Percentiles rank a stretch among this genome's conserved stretches.
Conservation (phyloP, 1,140 invertebrate genomes). For the Aporrectodea caliginosa region DNA sequence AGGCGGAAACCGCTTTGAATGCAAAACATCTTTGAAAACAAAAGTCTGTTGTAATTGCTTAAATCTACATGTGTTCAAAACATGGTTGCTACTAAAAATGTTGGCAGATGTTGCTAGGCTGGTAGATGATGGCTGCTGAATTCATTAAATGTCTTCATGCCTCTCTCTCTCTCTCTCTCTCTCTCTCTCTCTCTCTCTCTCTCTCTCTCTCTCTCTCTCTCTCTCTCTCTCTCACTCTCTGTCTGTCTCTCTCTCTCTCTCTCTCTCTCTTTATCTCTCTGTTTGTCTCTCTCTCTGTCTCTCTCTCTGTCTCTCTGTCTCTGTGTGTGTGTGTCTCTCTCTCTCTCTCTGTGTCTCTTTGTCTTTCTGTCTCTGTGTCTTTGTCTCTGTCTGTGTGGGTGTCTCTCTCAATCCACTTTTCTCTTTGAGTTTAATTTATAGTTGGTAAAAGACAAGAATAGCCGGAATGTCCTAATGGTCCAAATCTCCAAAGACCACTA, state of each 20-base stretch:
- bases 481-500: no score
- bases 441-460: no score
- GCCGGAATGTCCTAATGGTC: no score
- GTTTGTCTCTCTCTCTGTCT: background rate
- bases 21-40: no score
- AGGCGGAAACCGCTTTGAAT: no score
- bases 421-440: no score
- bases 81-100: no score
- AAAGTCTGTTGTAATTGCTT: no score
- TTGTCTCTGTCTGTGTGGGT: background rate
- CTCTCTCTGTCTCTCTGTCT: conserved; percentile 12
- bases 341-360: conserved; percentile 8
- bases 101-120: no score
- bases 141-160: background rate
- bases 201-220: conserved; percentile 7
- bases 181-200: conserved; percentile 11
- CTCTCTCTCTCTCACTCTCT: conserved; percentile 3
- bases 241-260: background rate
- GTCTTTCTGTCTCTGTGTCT: conserved; percentile 14
- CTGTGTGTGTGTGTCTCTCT: conserved; percentile 10
- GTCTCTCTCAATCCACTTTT: background rate
- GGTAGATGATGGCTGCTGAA: no score
- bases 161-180: conserved; percentile 16
- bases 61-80: no score
- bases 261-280: conserved; percentile 1